phyloP scores from a whole-genome alignment of 2,113 vertebrate genomes.

The Gila orcuttii region DNA sequence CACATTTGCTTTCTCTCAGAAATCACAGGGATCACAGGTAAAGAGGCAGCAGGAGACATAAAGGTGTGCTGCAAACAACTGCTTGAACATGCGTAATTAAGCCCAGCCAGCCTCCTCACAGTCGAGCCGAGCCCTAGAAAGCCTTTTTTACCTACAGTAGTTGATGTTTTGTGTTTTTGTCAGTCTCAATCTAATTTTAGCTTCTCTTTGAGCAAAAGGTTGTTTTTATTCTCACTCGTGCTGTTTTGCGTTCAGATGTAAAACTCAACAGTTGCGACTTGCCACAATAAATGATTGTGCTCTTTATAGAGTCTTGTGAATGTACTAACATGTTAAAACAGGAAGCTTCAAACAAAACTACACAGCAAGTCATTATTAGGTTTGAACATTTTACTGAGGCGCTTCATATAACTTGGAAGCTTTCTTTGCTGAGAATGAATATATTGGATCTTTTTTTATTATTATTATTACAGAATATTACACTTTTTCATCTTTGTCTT shows the following conservation, averaged over 20 bases:
- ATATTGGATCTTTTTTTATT: background rate
- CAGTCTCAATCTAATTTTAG: slow-evolving; percentile 59
- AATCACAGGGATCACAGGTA: slow-evolving; percentile 54
- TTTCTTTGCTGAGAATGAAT: background rate
- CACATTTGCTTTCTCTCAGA: slow-evolving; percentile 47
- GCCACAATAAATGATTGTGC: slow-evolving; percentile 31
- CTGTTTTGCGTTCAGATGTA: slow-evolving; percentile 53
- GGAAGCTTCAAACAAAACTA: slow-evolving; percentile 15
- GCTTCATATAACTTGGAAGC: slow-evolving; percentile 12
- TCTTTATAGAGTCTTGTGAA: slow-evolving; percentile 21
- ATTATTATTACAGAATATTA: background rate
- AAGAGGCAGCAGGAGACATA: slow-evolving; percentile 32
- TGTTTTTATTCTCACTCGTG: slow-evolving; percentile 43
- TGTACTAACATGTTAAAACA: slow-evolving; percentile 46
- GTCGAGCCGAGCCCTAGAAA: slow-evolving; percentile 47
- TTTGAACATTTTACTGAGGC: slow-evolving; percentile 39
- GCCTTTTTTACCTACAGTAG: slow-evolving; percentile 21
- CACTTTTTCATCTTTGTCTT: background rate
- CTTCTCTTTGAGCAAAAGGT: slow-evolving; percentile 46
- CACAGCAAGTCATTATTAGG: slow-evolving; percentile 38
- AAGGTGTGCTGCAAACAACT: slow-evolving; percentile 46
- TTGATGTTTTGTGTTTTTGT: slow-evolving; percentile 24
- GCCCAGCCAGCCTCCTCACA: slow-evolving; percentile 40
- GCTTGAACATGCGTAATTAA: slow-evolving; percentile 58
- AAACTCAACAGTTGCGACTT: slow-evolving; percentile 49